These are phyloP conservation scores for Indicator maculatus DNA, from an alignment of 2,113 vertebrate genomes.

Conservation along the genomic window DNA sequence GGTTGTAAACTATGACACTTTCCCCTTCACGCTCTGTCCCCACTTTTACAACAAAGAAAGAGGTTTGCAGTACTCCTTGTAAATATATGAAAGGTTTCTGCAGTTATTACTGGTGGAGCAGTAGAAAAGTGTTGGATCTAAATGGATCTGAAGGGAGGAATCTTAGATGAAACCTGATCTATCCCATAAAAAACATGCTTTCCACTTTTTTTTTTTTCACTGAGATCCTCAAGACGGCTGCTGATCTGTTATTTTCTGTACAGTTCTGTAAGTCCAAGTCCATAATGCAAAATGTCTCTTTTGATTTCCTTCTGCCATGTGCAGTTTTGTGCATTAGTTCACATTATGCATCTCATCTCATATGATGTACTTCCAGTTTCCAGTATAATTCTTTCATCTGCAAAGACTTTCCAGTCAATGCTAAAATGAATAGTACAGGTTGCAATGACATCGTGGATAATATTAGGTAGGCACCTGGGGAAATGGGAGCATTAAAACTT, in stretches of 20 bases:
- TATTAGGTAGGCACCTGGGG: background rate
- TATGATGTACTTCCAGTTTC: background rate
- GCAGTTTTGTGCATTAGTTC: background rate
- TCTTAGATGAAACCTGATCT: background rate
- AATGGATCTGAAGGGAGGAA: background rate
- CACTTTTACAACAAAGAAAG: background rate
- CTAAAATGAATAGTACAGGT: background rate
- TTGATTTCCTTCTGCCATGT: background rate
- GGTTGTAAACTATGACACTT: constrained; percentile 33
- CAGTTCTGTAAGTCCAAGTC: background rate
- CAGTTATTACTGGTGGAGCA: background rate
- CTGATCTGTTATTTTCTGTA: background rate
- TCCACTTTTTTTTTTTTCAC: background rate
- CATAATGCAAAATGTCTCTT: background rate
- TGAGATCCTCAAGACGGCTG: background rate
- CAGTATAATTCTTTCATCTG: background rate
- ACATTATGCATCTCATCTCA: background rate
- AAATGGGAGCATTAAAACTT: background rate
- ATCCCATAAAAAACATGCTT: background rate
- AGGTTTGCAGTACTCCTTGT: background rate
- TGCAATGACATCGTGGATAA: background rate
- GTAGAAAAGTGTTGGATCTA: background rate
- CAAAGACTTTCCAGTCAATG: background rate
- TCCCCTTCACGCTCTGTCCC: background rate
- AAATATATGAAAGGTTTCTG: background rate